Base-by-base conservation (phyloP, 2,113 vertebrate species). In the Delphinus delphis region DNA sequence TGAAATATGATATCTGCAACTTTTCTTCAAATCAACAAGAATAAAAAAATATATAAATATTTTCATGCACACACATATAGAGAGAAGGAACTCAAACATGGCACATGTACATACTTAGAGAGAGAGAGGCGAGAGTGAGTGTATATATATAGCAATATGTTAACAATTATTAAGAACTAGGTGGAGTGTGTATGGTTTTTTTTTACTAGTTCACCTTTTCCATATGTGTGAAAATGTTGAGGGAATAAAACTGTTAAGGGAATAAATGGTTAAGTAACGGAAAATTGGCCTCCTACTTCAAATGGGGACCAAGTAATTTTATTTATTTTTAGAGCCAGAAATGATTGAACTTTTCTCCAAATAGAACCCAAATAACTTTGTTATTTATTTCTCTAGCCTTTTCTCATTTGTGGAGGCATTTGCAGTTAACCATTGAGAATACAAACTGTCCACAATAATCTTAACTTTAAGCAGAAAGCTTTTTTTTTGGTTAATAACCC, bases 281-380 rank as follows among this genome's bases (percentile, higher is more conserved):
- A 21, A 79, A 87, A 58, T 5, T 88, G 38, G 36, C 77, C 28
- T 82, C 41, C 60, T 79, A 73, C 31, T 95, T 90, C 38, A 90
- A 80, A 53, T 28, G 15, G 47, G 90, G 26, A 84, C n/a, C 53
- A 88, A 83, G 38, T 79, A 53, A 87, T 96, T 91, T 94, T 60
- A 67, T 68, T 95, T 89, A 91, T 76, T 94, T 93, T 94, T 95
- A 81, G 26, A 92, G 36, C 33, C 74, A 63, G 58, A 41, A 74
- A 90, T 20, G 28, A 58, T 63, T 74, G 58, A 68, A 12, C 67
- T 85, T 95, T 76, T 74, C 58, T 83, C 41, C 36, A 89, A 70
- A 68, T 33, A 67, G 67, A 90, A 41, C 67, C 74, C 81, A 53
- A 7, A 33, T 86, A 86, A 86, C n/a, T 65, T 65, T 60, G 62